These are phyloP conservation scores for Numenius arquata DNA, from an alignment of 2,113 vertebrate species.

Conservation along the genomic window DNA sequence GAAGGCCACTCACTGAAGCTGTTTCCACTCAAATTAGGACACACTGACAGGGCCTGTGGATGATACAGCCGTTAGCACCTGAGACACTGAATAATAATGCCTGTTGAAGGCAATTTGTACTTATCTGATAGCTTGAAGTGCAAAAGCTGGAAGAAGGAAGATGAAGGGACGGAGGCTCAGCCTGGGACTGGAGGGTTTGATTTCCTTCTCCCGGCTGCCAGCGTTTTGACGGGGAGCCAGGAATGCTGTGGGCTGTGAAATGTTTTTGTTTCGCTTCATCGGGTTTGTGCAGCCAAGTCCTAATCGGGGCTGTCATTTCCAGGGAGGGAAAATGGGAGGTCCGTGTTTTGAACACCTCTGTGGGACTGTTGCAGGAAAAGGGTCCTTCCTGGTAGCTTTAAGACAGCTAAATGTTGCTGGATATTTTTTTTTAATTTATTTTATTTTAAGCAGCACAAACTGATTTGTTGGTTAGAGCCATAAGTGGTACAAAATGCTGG, in stretches of 20 bases:
- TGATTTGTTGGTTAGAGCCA: background rate
- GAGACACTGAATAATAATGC: background rate
- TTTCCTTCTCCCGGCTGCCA: conserved; percentile 11
- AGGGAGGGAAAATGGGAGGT: background rate
- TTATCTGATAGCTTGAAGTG: conserved; percentile 9
- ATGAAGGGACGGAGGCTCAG: background rate
- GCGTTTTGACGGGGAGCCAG: conserved; percentile 11
- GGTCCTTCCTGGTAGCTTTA: background rate
- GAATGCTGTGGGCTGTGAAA: conserved; percentile 55
- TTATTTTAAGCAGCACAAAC: background rate
- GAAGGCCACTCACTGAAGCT: background rate
- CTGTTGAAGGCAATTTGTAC: conserved; percentile 12
- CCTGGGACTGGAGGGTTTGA: background rate
- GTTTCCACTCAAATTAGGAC: background rate
- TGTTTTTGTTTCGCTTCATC: conserved; percentile 46
- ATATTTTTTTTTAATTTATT: background rate
- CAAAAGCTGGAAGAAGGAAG: background rate
- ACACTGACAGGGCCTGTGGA: background rate
- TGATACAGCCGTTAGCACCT: background rate
- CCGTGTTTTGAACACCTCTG: background rate
- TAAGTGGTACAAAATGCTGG: background rate
- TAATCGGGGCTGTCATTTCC: conserved; percentile 10
- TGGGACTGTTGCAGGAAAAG: background rate
- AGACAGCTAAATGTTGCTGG: background rate
- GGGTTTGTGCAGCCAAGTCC: conserved; percentile 19